Evolutionary conservation across 2,888 invertebrate species (phyloP), one percentile per base, ranked within the genome.

Genomic region (Sthenelais limicola): DNA sequence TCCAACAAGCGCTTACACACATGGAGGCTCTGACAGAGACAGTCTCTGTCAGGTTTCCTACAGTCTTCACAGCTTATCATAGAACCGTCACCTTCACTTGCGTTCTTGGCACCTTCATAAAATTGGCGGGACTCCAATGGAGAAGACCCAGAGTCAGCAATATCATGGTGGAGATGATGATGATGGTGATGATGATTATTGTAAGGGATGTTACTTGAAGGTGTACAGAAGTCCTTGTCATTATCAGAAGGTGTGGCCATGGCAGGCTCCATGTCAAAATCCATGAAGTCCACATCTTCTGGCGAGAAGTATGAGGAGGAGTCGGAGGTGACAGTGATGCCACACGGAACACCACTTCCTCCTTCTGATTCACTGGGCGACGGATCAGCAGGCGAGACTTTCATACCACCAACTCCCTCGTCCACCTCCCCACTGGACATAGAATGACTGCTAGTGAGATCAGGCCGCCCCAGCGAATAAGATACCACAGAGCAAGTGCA

Each of bases 261-360:
- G n/a, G n/a, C n/a, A n/a, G n/a, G n/a, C 43, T 15, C 43, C 67
- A 67, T 67, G 30, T 67, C 67, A 48, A 67, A 48, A 43, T 67
- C 48, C 47, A 67, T 1, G 67, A 43, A 67, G 47, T 67, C 67
- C 1, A 48, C 67, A 24, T 67, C 48, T 24, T 67, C 67, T 4
- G 48, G 47, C 12, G 47, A 67, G 48, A 67, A 67, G 38, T 62
- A 62, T 4, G 62, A 62, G 38, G 62, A 62, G 38, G 62, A 62
- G 62, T 62, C 62, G 21, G 62, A 62, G 5, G 62, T 62, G 21
- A 62, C 62, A 1, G 62, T 62, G 62, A 62, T 35, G 24, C 62
- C 62, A 35, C 62, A 62, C 5, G 35, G 21, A 38, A 7, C 3
- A n/a, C 62, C n/a, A n/a, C n/a, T n/a, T n/a, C n/a, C 38, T 3